These are phyloP conservation scores for Aleiodes alternator DNA, from an alignment of 2,888 invertebrate species.

Conservation along the genomic window DNA sequence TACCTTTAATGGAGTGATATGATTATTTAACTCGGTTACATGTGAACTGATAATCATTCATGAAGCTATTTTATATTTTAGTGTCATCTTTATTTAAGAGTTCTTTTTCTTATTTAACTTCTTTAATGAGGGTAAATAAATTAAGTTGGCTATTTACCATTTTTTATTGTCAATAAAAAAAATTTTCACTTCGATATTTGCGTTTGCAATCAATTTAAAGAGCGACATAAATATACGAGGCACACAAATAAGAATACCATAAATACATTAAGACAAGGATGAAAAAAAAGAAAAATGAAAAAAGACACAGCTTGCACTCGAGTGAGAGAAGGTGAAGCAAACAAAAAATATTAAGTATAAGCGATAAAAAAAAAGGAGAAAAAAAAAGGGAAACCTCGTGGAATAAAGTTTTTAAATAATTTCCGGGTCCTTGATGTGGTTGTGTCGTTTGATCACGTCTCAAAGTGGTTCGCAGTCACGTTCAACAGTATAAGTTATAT, in stretches of 20 bases:
- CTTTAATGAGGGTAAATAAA: slow-evolving; percentile 3
- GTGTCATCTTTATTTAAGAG: neutral
- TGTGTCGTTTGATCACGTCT: slow-evolving; percentile 26
- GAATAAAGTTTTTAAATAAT: slow-evolving; percentile 5
- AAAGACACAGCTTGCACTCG: too few species aligned
- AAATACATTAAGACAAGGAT: neutral
- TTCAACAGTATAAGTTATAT: slow-evolving; percentile 22
- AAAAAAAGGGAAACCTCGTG: neutral
- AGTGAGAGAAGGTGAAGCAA: too few species aligned
- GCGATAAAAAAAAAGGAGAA: neutral
- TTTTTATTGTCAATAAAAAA: slow-evolving; percentile 12
- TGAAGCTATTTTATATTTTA: slow-evolving; percentile 29
- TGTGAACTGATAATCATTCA: slow-evolving; percentile 20
- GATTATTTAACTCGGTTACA: slow-evolving; percentile 28
- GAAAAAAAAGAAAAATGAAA: too few species aligned
- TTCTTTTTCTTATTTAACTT: neutral
- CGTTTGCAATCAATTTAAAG: too few species aligned
- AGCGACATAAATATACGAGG: neutral
- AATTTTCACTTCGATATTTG: neutral
- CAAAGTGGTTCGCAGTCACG: slow-evolving; percentile 30
- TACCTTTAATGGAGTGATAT: neutral
- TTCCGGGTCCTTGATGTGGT: slow-evolving; percentile 14
- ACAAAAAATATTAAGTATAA: too few species aligned
- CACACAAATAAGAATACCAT: neutral
- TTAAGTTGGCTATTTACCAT: neutral